These are phyloP conservation scores for Dioctria linearis DNA, from an alignment of 2,888 invertebrate species.

Conservation along the genomic window DNA sequence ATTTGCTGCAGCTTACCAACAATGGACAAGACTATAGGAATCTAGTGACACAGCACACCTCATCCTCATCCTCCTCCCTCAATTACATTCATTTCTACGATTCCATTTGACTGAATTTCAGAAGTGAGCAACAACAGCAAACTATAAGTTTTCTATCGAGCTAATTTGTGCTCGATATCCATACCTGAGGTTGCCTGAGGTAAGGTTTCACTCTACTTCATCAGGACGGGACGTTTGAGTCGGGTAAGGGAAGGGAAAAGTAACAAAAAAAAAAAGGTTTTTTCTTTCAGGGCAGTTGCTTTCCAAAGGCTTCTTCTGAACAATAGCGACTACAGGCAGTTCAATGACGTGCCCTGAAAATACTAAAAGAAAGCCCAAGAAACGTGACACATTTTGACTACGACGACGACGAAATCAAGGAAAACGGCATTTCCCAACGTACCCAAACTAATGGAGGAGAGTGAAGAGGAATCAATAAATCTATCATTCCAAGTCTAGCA, in stretches of 20 bases:
- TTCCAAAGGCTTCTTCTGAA: slow-evolving; percentile 41
- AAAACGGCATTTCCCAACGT: slow-evolving; percentile 11
- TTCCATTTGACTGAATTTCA: slow-evolving; percentile 46
- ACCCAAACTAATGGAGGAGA: neutral
- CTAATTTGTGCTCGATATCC: slow-evolving; percentile 43
- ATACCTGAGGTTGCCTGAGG: slow-evolving; percentile 11
- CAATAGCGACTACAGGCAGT: slow-evolving; percentile 13
- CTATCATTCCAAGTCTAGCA: neutral
- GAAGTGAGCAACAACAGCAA: slow-evolving; percentile 12
- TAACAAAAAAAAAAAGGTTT: slow-evolving; percentile 13
- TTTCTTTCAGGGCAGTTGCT: neutral
- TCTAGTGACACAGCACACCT: neutral
- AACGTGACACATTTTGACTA: slow-evolving; percentile 29
- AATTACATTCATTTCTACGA: slow-evolving; percentile 48
- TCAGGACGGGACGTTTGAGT: neutral
- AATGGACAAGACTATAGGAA: neutral
- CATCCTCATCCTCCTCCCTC: neutral
- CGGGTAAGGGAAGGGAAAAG: slow-evolving; percentile 17
- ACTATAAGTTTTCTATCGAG: slow-evolving; percentile 28
- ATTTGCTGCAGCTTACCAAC: neutral
- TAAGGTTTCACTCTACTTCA: slow-evolving; percentile 32
- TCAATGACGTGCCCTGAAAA: slow-evolving; percentile 44
- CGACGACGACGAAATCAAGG: neutral
- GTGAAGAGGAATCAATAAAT: slow-evolving; percentile 7
- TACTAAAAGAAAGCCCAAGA: slow-evolving; percentile 26